These are phyloP conservation scores for Blomia tropicalis DNA, from an alignment of 2,888 invertebrate species.

Conservation along the genomic window DNA sequence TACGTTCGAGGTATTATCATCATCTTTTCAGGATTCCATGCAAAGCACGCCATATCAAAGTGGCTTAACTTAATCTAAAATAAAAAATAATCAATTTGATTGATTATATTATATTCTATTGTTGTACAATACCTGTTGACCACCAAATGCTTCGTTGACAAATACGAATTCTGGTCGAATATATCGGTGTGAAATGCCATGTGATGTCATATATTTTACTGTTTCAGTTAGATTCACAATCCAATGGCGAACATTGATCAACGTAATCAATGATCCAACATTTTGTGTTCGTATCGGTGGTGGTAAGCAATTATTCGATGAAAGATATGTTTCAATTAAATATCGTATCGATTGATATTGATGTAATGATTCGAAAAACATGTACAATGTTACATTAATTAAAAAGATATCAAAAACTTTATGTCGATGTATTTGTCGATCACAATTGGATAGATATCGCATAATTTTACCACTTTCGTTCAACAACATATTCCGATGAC, in stretches of 20 bases:
- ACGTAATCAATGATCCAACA: not conserved
- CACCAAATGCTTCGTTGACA: not conserved
- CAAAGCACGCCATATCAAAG: not conserved
- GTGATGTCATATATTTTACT: not conserved
- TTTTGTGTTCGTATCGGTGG: not conserved
- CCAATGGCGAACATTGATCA: not conserved
- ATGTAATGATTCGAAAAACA: not conserved
- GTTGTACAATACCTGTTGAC: too few relatives aligned
- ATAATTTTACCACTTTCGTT: slow-evolving; percentile 8
- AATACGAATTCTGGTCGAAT: not conserved
- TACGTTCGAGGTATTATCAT: not conserved
- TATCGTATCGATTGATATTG: not conserved
- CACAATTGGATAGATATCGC: not conserved
- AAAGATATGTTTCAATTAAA: not conserved
- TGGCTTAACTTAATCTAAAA: not conserved
- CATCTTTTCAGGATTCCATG: not conserved
- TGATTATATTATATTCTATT: not conserved
- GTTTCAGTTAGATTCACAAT: not conserved
- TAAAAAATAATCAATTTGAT: not conserved
- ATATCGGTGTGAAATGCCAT: slow-evolving; percentile 1
- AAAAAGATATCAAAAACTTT: not conserved
- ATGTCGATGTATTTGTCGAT: not conserved
- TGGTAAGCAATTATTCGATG: not conserved
- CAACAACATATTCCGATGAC: not conserved
- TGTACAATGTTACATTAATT: not conserved